Percentiles rank a stretch among this genome's conserved stretches.
phyloP scores from a whole-genome alignment of 1,140 invertebrate genomes.

The Sinonovacula constricta region DNA sequence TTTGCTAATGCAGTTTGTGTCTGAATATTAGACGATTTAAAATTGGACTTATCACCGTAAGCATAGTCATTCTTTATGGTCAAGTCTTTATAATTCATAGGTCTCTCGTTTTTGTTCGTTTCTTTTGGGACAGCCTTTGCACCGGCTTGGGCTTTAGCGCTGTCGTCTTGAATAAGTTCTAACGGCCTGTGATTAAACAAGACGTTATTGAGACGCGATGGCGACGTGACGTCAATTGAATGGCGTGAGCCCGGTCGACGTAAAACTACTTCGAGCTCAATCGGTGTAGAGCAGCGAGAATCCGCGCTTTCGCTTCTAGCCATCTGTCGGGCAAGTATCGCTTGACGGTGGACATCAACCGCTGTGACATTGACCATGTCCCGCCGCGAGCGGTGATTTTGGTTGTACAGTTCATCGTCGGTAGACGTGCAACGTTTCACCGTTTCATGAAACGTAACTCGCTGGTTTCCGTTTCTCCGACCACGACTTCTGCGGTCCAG shows the following conservation, averaged over 20 bases:
- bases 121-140: no score
- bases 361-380: constrained; percentile 22
- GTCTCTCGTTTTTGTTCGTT: background rate
- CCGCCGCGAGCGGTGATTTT: background rate
- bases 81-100: constrained; percentile 15
- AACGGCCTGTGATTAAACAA: no score
- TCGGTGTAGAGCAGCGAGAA: constrained; percentile 5
- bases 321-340: background rate
- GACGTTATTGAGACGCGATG: no score
- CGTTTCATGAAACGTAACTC: constrained; percentile 67
- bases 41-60: constrained; percentile 17
- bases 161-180: constrained; percentile 30
- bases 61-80: constrained; percentile 43
- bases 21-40: constrained; percentile 42
- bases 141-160: no score
- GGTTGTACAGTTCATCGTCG: constrained; percentile 49
- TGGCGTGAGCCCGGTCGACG: constrained; percentile 15
- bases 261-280: constrained; percentile 1
- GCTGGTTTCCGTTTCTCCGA: constrained; percentile 56
- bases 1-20: constrained; percentile 24
- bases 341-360: constrained; percentile 14
- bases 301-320: background rate
- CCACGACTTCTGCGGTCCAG: constrained; percentile 29
- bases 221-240: constrained; percentile 24
- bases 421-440: constrained; percentile 50